Evolutionary conservation across 2,888 invertebrate species (phyloP).

Genomic region (Prenolepis imparis): DNA sequence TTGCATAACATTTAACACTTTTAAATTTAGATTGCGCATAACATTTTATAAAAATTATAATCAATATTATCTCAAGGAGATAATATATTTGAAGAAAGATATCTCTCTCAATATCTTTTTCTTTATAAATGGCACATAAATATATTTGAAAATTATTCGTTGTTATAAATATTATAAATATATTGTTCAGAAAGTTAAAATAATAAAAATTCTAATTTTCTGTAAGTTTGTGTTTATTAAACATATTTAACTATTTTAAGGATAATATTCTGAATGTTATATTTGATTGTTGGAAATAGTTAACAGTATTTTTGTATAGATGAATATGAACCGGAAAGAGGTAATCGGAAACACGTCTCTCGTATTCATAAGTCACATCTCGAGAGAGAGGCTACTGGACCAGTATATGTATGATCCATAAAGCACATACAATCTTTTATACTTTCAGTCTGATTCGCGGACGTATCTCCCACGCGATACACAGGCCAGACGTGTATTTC

Average conservation of each 20-base stretch:
- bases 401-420: constrained; percentile 15
- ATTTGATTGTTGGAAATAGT: background rate
- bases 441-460: constrained; percentile 32
- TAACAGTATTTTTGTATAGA: background rate
- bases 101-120: background rate
- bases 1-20: background rate
- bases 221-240: background rate
- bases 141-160: background rate
- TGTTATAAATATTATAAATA: background rate
- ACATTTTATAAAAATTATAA: background rate
- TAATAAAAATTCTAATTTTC: background rate
- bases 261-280: background rate
- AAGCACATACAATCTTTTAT: constrained; percentile 36
- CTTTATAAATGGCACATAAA: background rate
- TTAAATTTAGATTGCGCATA: background rate
- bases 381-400: constrained; percentile 36
- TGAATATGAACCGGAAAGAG: background rate
- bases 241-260: background rate
- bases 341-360: constrained; percentile 15
- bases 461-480: constrained; percentile 38
- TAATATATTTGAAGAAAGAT: background rate
- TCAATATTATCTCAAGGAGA: background rate
- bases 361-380: background rate
- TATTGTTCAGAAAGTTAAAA: background rate
- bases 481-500: constrained; percentile 33